A percentile compares a stretch with the other conserved stretches of the same genome.
Evolutionary conservation across 2,113 vertebrate species (phyloP).

Genomic region (Alligator sinensis): DNA sequence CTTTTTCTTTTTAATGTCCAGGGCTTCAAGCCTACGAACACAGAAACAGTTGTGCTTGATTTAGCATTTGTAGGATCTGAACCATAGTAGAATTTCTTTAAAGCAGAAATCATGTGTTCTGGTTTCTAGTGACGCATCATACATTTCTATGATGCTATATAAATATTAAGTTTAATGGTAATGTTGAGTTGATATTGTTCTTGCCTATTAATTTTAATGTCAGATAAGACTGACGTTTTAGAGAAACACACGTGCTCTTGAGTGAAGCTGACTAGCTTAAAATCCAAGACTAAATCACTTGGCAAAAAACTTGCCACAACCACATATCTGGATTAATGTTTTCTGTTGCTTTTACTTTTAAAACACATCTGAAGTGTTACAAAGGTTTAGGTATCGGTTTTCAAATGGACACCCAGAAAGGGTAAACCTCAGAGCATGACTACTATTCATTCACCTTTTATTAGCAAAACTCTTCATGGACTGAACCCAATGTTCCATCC

Average conservation of each 20-base stretch:
- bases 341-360: conserved; percentile 63
- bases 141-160: not conserved
- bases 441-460: not conserved
- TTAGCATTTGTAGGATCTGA: not conserved
- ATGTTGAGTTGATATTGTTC: too few species aligned
- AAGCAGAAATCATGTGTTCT: not conserved
- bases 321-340: conserved; percentile 31
- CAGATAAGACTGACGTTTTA: conserved; percentile 29
- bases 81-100: not conserved
- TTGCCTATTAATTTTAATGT: not conserved
- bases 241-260: not conserved
- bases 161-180: not conserved
- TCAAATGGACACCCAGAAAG: not conserved
- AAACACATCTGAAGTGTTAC: conserved; percentile 61
- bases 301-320: not conserved
- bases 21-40: conserved; percentile 13
- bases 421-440: not conserved
- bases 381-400: conserved; percentile 39
- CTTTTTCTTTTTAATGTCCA: conserved; percentile 32
- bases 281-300: conserved; percentile 12
- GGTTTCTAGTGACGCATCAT: not conserved
- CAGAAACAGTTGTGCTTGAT: not conserved
- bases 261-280: not conserved
- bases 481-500: not conserved
- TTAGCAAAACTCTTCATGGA: not conserved